Conservation (phyloP, 2,797 vertebrate genomes). For the Mus caroli region DNA sequence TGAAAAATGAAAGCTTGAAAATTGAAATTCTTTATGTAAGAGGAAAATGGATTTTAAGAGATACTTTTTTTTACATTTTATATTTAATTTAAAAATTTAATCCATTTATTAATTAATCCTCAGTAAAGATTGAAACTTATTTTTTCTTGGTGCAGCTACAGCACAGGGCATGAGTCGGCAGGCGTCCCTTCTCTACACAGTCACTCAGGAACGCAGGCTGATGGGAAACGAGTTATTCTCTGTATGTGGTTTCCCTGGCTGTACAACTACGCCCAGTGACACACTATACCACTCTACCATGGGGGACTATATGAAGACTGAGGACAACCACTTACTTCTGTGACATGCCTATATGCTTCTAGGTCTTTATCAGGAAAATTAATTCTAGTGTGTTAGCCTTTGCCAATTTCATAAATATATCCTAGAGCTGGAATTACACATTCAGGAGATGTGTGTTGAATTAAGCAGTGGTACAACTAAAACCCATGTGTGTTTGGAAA, state of each 20-base stretch:
- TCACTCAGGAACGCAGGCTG: not conserved
- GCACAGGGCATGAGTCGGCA: not conserved
- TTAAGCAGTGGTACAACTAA: not conserved
- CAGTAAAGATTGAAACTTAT: not conserved
- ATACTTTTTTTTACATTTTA: not conserved
- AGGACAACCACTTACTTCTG: not conserved
- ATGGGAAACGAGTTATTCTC: not conserved
- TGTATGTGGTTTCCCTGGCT: not conserved
- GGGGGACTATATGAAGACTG: not conserved
- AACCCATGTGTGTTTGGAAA: constrained; percentile 43
- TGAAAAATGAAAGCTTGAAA: not conserved
- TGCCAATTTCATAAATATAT: constrained; percentile 23
- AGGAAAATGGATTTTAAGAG: not conserved
- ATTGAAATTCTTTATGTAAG: not conserved
- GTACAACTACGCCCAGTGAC: not conserved
- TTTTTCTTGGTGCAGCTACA: not conserved
- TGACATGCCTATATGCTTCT: not conserved
- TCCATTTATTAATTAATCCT: not conserved
- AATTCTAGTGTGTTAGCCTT: constrained; percentile 18
- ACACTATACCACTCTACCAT: accelerated
- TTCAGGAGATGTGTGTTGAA: constrained; percentile 33
- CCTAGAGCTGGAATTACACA: not conserved
- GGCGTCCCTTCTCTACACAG: not conserved
- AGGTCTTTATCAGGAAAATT: constrained; percentile 38
- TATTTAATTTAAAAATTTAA: not conserved